phyloP scores from a whole-genome alignment of 2,797 vertebrate genomes.

The Pogoniulus pusillus region DNA sequence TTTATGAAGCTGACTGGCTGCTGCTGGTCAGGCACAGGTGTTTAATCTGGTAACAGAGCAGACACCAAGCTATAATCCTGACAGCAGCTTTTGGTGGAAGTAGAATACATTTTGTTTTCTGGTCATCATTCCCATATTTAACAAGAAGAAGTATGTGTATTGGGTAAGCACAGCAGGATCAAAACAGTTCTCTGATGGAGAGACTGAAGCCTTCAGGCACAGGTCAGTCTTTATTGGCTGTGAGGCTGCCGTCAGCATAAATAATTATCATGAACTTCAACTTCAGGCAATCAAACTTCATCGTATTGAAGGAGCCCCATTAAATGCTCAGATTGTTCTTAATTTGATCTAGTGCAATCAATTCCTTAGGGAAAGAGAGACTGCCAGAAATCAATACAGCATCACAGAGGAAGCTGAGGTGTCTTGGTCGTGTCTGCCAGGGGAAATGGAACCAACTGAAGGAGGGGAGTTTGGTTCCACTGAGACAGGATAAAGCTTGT shows the following conservation, averaged over 20 bases:
- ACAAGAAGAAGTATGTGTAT: neutral
- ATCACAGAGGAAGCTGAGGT: slow-evolving; percentile 1
- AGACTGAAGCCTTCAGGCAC: neutral
- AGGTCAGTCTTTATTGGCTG: slow-evolving; percentile 37
- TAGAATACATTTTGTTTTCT: neutral
- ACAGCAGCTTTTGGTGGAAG: neutral
- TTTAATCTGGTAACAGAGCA: neutral
- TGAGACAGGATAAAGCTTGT: neutral
- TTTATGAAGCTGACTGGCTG: neutral
- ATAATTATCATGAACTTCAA: slow-evolving; percentile 72
- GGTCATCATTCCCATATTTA: neutral
- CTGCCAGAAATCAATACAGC: slow-evolving; percentile 65
- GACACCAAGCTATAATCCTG: neutral
- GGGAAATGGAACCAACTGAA: neutral
- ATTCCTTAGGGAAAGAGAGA: slow-evolving; percentile 55
- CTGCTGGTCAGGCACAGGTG: neutral
- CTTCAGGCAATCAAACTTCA: slow-evolving; percentile 59
- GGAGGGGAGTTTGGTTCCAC: neutral
- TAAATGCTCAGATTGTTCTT: slow-evolving; percentile 70
- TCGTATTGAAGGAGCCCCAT: slow-evolving; percentile 51
- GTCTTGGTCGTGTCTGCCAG: neutral
- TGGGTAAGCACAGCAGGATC: neutral
- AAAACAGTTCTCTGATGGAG: neutral
- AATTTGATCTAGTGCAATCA: slow-evolving; percentile 67
- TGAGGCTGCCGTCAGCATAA: slow-evolving; percentile 59